Evolutionary conservation across 2,113 vertebrate genomes (phyloP).

Genomic region (Xenus cinereus): DNA sequence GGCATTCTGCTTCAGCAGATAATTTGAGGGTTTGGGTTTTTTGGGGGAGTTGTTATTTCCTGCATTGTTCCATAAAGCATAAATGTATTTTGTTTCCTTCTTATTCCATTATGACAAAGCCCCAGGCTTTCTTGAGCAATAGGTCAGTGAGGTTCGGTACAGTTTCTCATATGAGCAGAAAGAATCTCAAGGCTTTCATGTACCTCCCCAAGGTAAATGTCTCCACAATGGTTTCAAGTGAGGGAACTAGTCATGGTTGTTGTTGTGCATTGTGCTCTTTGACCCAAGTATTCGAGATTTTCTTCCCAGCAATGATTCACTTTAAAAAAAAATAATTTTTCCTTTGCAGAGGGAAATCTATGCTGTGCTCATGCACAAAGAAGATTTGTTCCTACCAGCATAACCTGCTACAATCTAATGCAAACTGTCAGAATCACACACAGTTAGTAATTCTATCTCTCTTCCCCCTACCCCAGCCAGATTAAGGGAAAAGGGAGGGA

Average conservation of each 20-base stretch:
- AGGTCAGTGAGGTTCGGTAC: background rate
- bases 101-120: background rate
- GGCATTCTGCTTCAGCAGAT: background rate
- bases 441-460: background rate
- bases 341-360: background rate
- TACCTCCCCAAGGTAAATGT: background rate
- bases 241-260: background rate
- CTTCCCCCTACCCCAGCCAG: background rate
- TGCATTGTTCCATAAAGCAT: background rate
- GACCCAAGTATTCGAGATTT: background rate
- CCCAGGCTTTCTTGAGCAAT: background rate
- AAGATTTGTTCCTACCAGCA: background rate
- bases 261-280: background rate
- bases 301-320: background rate
- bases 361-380: background rate
- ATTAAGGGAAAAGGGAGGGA: accelerated
- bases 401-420: background rate
- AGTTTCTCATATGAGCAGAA: background rate
- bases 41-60: background rate
- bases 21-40: background rate
- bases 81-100: background rate
- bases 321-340: background rate
- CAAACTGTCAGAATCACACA: background rate
- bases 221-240: background rate
- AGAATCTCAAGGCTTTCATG: background rate